phyloP scores from a whole-genome alignment of 37 sponge, comb jelly and placozoan species.

The Chondrosia reniformis region DNA sequence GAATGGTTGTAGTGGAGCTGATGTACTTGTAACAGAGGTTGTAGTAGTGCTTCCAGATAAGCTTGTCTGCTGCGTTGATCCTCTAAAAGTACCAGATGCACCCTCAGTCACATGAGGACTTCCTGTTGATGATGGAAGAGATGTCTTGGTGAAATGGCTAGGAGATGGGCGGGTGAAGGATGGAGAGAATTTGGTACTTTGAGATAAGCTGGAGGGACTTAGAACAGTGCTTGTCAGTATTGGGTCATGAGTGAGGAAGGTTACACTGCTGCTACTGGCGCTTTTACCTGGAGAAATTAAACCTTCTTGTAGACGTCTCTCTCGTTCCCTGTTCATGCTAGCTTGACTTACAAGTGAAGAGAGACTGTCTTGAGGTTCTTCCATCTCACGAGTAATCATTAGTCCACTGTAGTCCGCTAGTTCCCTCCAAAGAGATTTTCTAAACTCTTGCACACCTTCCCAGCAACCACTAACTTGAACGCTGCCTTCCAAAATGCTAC shows the following conservation, averaged over 20 bases:
- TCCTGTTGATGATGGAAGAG: too few species aligned
- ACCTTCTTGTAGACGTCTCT: background rate
- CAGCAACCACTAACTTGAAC: constrained; percentile 8
- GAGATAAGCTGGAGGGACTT: too few species aligned
- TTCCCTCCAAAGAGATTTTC: background rate
- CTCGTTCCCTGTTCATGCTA: background rate
- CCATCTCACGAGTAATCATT: background rate
- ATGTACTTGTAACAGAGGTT: too few species aligned
- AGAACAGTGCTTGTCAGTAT: background rate
- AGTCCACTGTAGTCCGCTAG: background rate
- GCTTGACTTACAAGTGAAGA: constrained; percentile 16
- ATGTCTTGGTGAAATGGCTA: too few species aligned
- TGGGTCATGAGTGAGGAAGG: background rate
- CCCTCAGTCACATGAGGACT: too few species aligned
- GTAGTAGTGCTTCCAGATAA: too few species aligned
- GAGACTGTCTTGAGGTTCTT: constrained; percentile 6
- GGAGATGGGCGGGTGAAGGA: too few species aligned
- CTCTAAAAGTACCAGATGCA: too few species aligned
- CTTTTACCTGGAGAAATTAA: background rate
- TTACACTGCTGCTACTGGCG: too few species aligned
- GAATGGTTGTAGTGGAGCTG: too few species aligned
- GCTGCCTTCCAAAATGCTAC: background rate
- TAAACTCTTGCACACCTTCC: constrained; percentile 10
- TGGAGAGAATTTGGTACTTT: too few species aligned
- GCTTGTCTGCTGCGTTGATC: too few species aligned